Base-by-base conservation (phyloP, 2,888 invertebrate species). In the Orthosia incerta region DNA sequence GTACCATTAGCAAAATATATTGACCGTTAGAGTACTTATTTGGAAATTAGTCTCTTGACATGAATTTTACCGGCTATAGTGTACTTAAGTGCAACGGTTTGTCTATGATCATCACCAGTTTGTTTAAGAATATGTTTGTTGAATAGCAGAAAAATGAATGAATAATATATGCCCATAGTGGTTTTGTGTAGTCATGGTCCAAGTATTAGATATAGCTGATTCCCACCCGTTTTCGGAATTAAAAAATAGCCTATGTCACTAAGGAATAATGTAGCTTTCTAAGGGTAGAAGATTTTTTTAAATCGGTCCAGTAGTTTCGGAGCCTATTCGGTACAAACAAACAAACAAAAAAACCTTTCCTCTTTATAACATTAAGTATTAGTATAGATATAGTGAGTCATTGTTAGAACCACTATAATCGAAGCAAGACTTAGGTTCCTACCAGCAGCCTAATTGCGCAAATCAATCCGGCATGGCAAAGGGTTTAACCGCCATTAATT, bases 1-100 rank as follows among this genome's bases (percentile, higher is more conserved):
- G n/a, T 31, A 48, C 50, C 16, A 71, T 65, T 61, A 55, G 16
- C 56, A 50, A n/a, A 68, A 51, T 18, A 39, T 45, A 45, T 26
- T 1, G 16, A 74, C 82, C 84, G 84, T 83, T 84, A 78, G 48
- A 81, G 11, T 31, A 74, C 68, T 66, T 76, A 70, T 68, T 80
- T 80, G 15, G 56, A 66, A 77, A 66, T 67, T 67, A 70, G 16
- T 18, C 73, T 74, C 82, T 84, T 81, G 82, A 83, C 82, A 81
- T 81, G 20, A 59, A 71, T 82, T 76, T 75, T 63, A 66, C 20
- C 55, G 11, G 13, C 50, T 48, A n/a, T n/a, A 79, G 69, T 64
- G 60, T 70, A 67, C 76, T 61, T 63, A n/a, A 76, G 31, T 62
- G 61, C 80, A 83, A 72, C 80, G 83, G 79, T 81, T 68, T 77